Conservation (phyloP, 2,113 vertebrate genomes). For the Beaufortia kweichowensis region DNA sequence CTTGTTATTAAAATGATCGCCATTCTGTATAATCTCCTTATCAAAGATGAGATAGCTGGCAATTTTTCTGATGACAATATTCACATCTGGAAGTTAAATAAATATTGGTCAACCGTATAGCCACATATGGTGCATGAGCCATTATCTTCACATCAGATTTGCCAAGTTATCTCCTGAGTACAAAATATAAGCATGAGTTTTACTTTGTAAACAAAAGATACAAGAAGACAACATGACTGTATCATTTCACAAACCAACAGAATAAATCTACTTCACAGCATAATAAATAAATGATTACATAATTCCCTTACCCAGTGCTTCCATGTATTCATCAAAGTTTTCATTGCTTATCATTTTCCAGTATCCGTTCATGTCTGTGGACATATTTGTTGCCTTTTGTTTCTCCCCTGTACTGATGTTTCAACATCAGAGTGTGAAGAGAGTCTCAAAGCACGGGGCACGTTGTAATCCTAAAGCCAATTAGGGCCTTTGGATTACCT, state of each 20-base stretch:
- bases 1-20: conserved; percentile 91
- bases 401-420: background rate
- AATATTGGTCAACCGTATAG: background rate
- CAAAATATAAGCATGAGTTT: conserved; percentile 9
- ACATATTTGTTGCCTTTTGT: background rate
- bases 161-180: background rate
- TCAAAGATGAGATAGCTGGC: conserved; percentile 89
- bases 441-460: conserved; percentile 17
- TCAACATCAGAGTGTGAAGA: background rate
- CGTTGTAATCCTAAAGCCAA: conserved; percentile 32
- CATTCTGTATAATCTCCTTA: conserved; percentile 91
- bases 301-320: conserved; percentile 32
- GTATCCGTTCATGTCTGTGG: conserved; percentile 22
- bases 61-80: conserved; percentile 92
- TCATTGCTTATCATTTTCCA: conserved; percentile 39
- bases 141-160: background rate
- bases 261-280: background rate
- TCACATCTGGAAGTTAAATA: conserved; percentile 79
- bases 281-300: background rate
- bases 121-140: background rate
- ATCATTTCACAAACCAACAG: background rate
- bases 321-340: conserved; percentile 47
- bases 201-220: background rate
- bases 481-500: conserved; percentile 36
- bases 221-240: background rate